These are phyloP conservation scores for Ficedula albicollis DNA, from an alignment of 2,797 vertebrate species.

Conservation along the genomic window DNA sequence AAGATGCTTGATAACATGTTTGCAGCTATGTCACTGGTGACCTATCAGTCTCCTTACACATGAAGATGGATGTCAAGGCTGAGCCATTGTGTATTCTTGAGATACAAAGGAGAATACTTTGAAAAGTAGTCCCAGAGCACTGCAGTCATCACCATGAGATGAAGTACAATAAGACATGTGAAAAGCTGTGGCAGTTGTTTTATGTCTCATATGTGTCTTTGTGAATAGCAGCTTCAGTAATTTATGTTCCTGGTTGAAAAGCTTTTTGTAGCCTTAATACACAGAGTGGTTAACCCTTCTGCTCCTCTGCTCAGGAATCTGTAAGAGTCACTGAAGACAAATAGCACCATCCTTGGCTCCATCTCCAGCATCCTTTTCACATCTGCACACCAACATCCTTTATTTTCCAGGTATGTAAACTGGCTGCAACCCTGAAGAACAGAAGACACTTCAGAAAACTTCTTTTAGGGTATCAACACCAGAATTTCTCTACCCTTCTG, in stretches of 20 bases:
- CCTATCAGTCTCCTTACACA: conserved; percentile 28
- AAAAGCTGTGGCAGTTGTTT: conserved; percentile 69
- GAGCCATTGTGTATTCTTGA: conserved; percentile 38
- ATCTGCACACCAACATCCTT: background rate
- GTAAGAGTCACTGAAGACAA: background rate
- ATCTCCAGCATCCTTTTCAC: background rate
- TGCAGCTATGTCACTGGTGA: background rate
- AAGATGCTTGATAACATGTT: conserved; percentile 8
- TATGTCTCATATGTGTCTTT: conserved; percentile 62
- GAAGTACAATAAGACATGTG: conserved; percentile 55
- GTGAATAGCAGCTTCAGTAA: conserved; percentile 62
- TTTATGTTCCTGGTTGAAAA: conserved; percentile 57
- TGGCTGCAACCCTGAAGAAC: background rate
- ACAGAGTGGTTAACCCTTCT: conserved; percentile 62
- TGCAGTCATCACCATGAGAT: conserved; percentile 47
- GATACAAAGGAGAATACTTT: conserved; percentile 55
- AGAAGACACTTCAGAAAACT: background rate
- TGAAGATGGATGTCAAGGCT: conserved; percentile 58
- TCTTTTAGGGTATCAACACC: background rate
- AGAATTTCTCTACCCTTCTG: background rate
- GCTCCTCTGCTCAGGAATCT: background rate
- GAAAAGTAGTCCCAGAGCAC: conserved; percentile 53
- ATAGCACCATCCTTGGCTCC: background rate
- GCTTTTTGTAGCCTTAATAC: conserved; percentile 58
- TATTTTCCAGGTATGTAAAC: background rate